Conservation (phyloP, 2,113 vertebrate genomes). For the Anoplopoma fimbria region DNA sequence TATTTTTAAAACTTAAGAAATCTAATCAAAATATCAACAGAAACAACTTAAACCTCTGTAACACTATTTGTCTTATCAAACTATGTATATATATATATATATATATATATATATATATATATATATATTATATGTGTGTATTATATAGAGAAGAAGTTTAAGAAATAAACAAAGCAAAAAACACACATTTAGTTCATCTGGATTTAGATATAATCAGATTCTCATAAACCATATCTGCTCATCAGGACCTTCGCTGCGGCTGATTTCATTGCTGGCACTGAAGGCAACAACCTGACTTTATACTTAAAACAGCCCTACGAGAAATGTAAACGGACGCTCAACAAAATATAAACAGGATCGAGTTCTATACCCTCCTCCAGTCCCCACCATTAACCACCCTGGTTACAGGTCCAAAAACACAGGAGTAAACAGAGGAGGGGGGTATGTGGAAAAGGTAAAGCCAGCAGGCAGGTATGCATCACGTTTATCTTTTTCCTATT, state of each 20-base stretch:
- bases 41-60: no score
- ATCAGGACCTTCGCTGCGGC: background rate
- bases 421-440: background rate
- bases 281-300: conserved; percentile 46
- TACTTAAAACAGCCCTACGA: conserved; percentile 59
- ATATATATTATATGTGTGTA: no score
- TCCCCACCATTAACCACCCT: conserved; percentile 11
- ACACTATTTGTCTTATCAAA: no score
- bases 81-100: no score
- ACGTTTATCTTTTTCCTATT: conserved; percentile 73
- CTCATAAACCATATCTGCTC: background rate
- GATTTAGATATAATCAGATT: background rate
- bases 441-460: conserved; percentile 70
- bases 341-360: conserved; percentile 72
- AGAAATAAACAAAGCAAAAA: background rate
- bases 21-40: no score
- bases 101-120: no score
- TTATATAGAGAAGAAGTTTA: background rate
- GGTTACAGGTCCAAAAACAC: conserved; percentile 50
- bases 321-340: conserved; percentile 71
- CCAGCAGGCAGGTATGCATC: conserved; percentile 70
- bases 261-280: conserved; percentile 9
- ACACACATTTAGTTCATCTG: background rate
- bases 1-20: no score
- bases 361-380: conserved; percentile 41